Conservation (phyloP, 1,140 invertebrate species). For the Helicoverpa armigera region DNA sequence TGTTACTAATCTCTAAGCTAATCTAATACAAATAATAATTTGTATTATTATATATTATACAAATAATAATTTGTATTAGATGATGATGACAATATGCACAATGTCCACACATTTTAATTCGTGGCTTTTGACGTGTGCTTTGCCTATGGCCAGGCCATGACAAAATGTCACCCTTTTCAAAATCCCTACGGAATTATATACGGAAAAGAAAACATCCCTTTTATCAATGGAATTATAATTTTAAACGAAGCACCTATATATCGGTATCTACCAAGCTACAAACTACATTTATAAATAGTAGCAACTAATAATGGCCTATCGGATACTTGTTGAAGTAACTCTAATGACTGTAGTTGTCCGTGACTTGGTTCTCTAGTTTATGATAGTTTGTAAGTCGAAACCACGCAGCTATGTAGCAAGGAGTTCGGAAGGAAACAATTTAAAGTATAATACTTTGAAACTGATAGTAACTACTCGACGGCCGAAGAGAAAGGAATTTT, state of each 20-base stretch:
- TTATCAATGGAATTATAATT: too few relatives aligned
- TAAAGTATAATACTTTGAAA: neutral
- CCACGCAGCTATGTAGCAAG: conserved; percentile 9
- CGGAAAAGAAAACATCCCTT: too few relatives aligned
- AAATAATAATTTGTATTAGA: too few relatives aligned
- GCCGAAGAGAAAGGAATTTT: neutral
- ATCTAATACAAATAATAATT: too few relatives aligned
- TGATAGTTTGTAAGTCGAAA: conserved; percentile 32
- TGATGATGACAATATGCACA: too few relatives aligned
- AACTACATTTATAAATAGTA: neutral
- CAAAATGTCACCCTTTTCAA: too few relatives aligned
- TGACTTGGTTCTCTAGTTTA: conserved; percentile 8
- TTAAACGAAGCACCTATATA: neutral
- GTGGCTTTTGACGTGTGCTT: too few relatives aligned
- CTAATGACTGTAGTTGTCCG: conserved; percentile 3
- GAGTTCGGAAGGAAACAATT: conserved; percentile 27
- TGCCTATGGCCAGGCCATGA: too few relatives aligned
- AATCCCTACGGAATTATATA: too few relatives aligned
- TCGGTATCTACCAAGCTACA: neutral
- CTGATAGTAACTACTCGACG: neutral
- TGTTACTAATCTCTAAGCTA: too few relatives aligned
- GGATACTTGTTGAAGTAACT: conserved; percentile 8
- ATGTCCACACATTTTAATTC: too few relatives aligned
- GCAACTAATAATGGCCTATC: conserved; percentile 7
- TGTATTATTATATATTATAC: too few relatives aligned